Evolutionary conservation across 2,888 invertebrate genomes (phyloP).

Genomic region (Meghimatium bilineatum): DNA sequence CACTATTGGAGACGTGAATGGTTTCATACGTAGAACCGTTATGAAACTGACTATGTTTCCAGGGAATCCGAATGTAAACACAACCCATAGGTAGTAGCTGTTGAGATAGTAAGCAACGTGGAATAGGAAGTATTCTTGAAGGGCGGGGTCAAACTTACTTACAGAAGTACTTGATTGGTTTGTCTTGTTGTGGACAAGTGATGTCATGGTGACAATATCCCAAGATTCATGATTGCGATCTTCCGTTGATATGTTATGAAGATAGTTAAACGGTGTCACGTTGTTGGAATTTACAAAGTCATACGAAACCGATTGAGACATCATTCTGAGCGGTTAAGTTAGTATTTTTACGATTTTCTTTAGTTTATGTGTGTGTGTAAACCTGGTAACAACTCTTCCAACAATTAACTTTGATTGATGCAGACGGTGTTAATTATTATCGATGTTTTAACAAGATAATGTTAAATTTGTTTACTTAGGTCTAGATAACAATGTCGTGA

Average conservation of each 20-base stretch:
- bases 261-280: no score
- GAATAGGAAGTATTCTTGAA: slow-evolving; percentile 51
- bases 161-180: neutral
- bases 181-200: neutral
- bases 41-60: slow-evolving; percentile 63
- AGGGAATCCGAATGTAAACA: slow-evolving; percentile 63
- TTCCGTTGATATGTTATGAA: neutral
- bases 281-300: neutral
- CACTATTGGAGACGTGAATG: slow-evolving; percentile 61
- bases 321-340: neutral
- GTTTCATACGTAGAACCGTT: slow-evolving; percentile 62
- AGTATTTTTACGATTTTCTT: neutral
- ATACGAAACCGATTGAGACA: neutral
- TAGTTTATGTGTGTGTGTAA: neutral
- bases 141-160: neutral
- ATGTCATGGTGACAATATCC: neutral
- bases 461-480: no score
- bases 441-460: no score
- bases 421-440: neutral
- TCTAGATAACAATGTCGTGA: no score
- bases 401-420: neutral
- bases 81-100: slow-evolving; percentile 62
- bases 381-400: neutral
- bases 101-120: slow-evolving; percentile 60
- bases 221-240: neutral